Evolutionary conservation across 1,140 invertebrate genomes (phyloP), one percentile per base, ranked within the genome.

Genomic region (Galleria mellonella): DNA sequence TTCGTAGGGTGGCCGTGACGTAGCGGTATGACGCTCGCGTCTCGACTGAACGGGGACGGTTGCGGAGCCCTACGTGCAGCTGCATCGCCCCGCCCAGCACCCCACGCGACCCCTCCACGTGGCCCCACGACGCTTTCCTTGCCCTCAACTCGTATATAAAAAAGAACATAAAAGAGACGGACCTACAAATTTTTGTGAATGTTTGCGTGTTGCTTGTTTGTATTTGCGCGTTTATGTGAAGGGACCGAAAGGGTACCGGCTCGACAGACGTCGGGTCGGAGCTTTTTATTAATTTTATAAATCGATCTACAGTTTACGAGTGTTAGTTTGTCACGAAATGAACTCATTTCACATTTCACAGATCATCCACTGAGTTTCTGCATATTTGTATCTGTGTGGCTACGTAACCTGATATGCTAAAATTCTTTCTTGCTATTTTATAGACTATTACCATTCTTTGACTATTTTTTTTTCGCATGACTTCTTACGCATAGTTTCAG

Each of bases 21-120:
- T 64, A 55, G 55, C 66, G 48, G 48, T 40, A 40, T 50, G 68
- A 67, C 65, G 67, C 66, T 36, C 71, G 67, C 60, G 68, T 46
- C 70, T 51, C 81, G 81, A 84, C 81, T 84, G 77, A 40, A 61
- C 60, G 53, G 43, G 53, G 46, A 39, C 53, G 42, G 32, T 32
- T 48, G 36, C 52, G 59, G 63, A 73, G 66, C 63, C 68, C 73
- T 70, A 61, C n/a, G 55, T 76, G 77, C 79, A 77, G 76, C 73
- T 75, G 73, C 71, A 67, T 58, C 61, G 74, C 75, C 66, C 79
- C 76, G 72, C 75, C 76, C 73, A 72, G 62, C 65, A 68, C 68
- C 74, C 69, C 69, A 66, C 59, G 58, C 50, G 53, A 61, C 55
- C 64, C 57, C 60, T 53, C 64, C 58, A 62, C 50, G 51, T 62